A percentile compares a stretch with the other conserved stretches of the same genome.
phyloP scores from a whole-genome alignment of 2,888 invertebrate species.

The Halictus ligatus region DNA sequence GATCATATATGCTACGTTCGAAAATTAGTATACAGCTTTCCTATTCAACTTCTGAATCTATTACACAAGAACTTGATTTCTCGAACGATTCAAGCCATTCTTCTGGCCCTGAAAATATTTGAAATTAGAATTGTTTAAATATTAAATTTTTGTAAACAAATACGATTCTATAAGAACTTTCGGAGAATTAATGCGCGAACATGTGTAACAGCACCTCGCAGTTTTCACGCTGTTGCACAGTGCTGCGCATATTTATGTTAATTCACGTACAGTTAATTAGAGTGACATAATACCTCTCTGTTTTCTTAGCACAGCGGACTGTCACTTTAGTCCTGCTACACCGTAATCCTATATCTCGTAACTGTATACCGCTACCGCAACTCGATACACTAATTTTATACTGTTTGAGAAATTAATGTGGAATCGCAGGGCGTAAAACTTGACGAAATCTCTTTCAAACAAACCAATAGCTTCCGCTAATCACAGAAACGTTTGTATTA shows the following conservation, averaged over 20 bases:
- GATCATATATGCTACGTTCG: neutral
- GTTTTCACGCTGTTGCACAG: neutral
- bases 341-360: constrained; percentile 41
- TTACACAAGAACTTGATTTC: neutral
- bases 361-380: constrained; percentile 33
- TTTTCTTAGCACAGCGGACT: neutral
- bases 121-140: no score
- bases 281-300: neutral
- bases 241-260: neutral
- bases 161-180: no score
- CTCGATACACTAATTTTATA: constrained; percentile 42
- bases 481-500: constrained; percentile 75
- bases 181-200: neutral
- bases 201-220: neutral
- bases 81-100: neutral
- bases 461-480: neutral
- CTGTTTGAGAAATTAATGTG: constrained; percentile 31
- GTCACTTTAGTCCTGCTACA: constrained; percentile 1
- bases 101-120: neutral
- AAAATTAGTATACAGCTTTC: neutral
- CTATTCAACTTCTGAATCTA: neutral
- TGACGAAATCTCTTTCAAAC: neutral
- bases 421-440: constrained; percentile 5
- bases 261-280: neutral
- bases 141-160: no score